These are phyloP conservation scores for Lamellibrachia columna DNA, from an alignment of 2,888 invertebrate genomes.

Conservation along the genomic window DNA sequence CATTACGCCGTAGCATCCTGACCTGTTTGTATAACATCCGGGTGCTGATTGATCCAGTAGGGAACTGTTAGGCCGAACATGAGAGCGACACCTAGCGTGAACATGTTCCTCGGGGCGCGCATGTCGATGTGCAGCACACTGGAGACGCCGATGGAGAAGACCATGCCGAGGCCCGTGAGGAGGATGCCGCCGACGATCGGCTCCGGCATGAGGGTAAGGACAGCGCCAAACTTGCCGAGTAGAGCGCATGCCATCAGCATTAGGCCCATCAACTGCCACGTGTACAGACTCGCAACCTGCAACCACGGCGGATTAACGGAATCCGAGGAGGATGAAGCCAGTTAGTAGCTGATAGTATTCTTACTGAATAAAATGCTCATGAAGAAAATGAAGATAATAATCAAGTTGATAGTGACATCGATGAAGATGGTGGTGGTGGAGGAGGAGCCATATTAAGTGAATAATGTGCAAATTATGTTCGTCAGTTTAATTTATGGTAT, in stretches of 20 bases:
- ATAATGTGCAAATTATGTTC: no score
- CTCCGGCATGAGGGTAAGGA: constrained; percentile 36
- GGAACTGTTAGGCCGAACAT: not conserved
- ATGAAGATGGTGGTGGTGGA: no score
- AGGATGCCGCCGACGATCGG: constrained; percentile 37
- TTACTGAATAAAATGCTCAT: no score
- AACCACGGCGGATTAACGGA: not conserved
- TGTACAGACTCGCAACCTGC: constrained; percentile 30
- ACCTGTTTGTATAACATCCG: not conserved
- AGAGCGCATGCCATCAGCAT: constrained; percentile 31
- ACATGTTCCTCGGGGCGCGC: constrained; percentile 22
- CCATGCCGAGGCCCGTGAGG: constrained; percentile 31
- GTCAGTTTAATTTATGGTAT: no score
- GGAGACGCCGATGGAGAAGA: constrained; percentile 25
- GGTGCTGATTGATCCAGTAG: not conserved
- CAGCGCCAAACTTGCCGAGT: constrained; percentile 37
- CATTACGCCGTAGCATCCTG: not conserved
- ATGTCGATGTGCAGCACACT: constrained; percentile 13
- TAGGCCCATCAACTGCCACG: constrained; percentile 28
- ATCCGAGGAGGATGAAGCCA: no score
- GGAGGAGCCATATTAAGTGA: no score
- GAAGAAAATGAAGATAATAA: no score
- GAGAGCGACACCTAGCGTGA: constrained; percentile 22
- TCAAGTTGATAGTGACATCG: no score
- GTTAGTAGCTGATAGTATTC: no score